phyloP scores from a whole-genome alignment of 2,797 vertebrate genomes.

The Microhierax caerulescens region DNA sequence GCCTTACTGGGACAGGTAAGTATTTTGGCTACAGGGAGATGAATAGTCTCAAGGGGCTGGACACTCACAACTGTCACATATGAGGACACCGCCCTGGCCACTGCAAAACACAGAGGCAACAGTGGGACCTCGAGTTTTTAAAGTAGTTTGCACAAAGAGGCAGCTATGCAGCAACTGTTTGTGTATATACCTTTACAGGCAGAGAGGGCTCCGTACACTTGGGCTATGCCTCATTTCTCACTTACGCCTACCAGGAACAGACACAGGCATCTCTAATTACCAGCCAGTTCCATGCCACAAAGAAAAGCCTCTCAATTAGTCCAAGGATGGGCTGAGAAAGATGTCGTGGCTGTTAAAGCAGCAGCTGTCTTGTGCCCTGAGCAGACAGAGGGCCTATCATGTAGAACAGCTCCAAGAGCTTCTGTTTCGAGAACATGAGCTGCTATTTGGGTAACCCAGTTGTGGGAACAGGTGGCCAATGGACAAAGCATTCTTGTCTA shows the following conservation, averaged over 20 bases:
- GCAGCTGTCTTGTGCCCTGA: neutral
- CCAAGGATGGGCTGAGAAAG: neutral
- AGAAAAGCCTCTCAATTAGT: neutral
- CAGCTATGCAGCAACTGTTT: neutral
- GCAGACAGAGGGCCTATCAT: neutral
- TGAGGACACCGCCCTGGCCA: neutral
- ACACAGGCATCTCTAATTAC: neutral
- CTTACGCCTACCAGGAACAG: neutral
- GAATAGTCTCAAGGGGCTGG: neutral
- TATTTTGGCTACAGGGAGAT: neutral
- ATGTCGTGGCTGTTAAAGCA: neutral
- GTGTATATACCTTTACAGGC: neutral
- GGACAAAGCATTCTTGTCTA: neutral
- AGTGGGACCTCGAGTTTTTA: neutral
- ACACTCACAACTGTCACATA: neutral
- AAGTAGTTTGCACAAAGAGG: neutral
- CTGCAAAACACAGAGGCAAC: neutral
- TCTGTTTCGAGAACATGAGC: neutral
- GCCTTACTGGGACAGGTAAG: neutral
- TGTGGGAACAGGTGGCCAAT: constrained; percentile 1
- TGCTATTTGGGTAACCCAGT: neutral
- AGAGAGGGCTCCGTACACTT: neutral
- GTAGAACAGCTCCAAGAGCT: neutral
- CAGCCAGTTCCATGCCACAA: neutral
- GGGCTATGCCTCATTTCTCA: neutral